Conservation (phyloP, 2,888 invertebrate genomes). For the Epistrophe grossulariae region DNA sequence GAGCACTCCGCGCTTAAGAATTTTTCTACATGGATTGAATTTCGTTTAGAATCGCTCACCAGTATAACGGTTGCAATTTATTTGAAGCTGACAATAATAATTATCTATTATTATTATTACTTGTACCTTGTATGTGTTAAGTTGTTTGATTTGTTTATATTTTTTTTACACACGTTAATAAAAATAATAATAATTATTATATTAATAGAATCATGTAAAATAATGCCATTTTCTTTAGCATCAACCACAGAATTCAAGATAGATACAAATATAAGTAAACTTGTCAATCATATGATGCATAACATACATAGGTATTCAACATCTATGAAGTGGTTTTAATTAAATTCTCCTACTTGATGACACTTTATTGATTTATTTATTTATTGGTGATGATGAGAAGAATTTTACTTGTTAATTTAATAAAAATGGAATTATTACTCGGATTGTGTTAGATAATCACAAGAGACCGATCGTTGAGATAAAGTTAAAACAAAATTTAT, state of each 20-base stretch:
- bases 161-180: too few species aligned
- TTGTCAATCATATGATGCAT: slow-evolving; percentile 37
- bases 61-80: slow-evolving; percentile 63
- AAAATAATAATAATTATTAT: slow-evolving; percentile 5
- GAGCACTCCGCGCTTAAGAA: slow-evolving; percentile 37
- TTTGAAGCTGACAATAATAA: slow-evolving; percentile 30
- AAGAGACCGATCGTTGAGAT: background rate
- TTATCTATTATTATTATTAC: background rate
- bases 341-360: slow-evolving; percentile 33
- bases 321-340: slow-evolving; percentile 41
- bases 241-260: slow-evolving; percentile 61
- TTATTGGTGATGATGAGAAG: background rate
- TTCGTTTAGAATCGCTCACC: slow-evolving; percentile 55
- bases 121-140: background rate
- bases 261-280: background rate
- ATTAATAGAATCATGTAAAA: slow-evolving; percentile 68
- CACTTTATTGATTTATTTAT: slow-evolving; percentile 27
- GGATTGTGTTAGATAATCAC: background rate
- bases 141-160: slow-evolving; percentile 26
- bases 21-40: slow-evolving; percentile 61
- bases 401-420: background rate
- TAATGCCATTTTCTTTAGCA: slow-evolving; percentile 54
- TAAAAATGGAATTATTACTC: background rate
- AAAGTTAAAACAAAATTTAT: background rate
- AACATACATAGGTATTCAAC: slow-evolving; percentile 13